Evolutionary conservation across 35 echinoderm and acorn worm species (phyloP), one percentile per base, ranked within the genome.

Genomic region (Heliocidaris tuberculata): DNA sequence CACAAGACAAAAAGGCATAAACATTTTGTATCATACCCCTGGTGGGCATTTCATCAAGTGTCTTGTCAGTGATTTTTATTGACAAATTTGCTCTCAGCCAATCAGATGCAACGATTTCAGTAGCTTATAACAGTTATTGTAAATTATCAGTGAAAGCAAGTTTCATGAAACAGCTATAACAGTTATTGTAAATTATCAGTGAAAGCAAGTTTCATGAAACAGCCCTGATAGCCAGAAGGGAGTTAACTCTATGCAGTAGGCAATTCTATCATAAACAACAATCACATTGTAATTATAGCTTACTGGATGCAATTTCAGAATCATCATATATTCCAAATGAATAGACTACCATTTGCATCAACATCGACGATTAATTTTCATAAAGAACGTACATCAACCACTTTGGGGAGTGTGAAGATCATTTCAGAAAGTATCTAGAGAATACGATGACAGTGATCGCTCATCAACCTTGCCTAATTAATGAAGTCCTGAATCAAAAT

Each of bases 401-500:
- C 2, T n/a, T 78, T 7, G 0, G 27, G 27, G 4, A 6, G 21
- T 78, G 52, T 56, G 52, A 56, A 0, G 2, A 0, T 56, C 15
- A 2, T 78, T 78, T 21, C 21, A 78, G 21, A 7, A n/a, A 78
- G 65, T n/a, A n/a, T 21, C 65, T 78, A n/a, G 65, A 6, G 21
- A 78, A 78, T 27, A 78, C 27, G 65, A 78, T n/a, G 65, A n/a
- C 65, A 78, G 65, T 78, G 27, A 78, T 78, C 65, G 17, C 65
- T 89, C 87, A 89, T 47, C 16, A 86, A 89, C 31, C 87, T 24
- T 16, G 31, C 32, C 2, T 89, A 89, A 89, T 89, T 89, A 89
- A 89, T 89, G 47, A 89, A 78, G 47, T 89, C 87, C 87, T 89
- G 31, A 48, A 32, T 19, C 47, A 11, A 89, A 35, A 89, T 89